Evolutionary conservation across 1,140 invertebrate species (phyloP).

Genomic region (Temnothorax nylanderi): DNA sequence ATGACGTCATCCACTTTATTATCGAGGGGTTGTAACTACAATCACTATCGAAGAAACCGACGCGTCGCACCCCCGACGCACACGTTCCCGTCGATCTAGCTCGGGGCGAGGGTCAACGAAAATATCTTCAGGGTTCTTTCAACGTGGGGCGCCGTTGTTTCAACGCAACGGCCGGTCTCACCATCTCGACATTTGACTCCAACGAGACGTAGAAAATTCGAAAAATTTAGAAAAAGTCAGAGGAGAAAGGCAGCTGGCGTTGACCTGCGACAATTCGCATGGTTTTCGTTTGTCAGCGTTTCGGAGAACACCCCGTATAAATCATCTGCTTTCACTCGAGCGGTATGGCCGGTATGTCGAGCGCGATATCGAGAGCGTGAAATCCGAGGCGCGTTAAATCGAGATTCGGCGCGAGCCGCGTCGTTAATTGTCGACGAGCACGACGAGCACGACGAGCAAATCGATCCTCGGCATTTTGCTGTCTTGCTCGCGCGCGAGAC

Average conservation of each 20-base stretch:
- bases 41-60: constrained; percentile 54
- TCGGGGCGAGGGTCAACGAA: constrained; percentile 51
- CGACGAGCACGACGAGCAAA: neutral
- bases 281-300: neutral
- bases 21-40: constrained; percentile 36
- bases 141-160: neutral
- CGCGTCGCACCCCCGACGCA: constrained; percentile 46
- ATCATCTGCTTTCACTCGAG: constrained; percentile 37
- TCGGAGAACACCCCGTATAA: constrained; percentile 17
- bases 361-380: constrained; percentile 54
- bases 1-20: constrained; percentile 68
- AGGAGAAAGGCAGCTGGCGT: neutral
- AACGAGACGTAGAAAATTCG: neutral
- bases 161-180: neutral
- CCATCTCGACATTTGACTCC: neutral
- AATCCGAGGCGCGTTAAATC: constrained; percentile 40
- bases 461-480: neutral
- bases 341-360: constrained; percentile 3
- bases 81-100: constrained; percentile 39
- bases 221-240: neutral
- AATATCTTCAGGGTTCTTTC: constrained; percentile 54
- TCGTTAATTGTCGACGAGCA: neutral
- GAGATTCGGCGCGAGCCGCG: constrained; percentile 25
- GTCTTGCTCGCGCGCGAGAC: neutral
- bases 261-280: neutral